Percentiles rank a stretch among this genome's conserved stretches.
phyloP scores from a whole-genome alignment of 2,888 invertebrate species.

The Ophion obscuratus region DNA sequence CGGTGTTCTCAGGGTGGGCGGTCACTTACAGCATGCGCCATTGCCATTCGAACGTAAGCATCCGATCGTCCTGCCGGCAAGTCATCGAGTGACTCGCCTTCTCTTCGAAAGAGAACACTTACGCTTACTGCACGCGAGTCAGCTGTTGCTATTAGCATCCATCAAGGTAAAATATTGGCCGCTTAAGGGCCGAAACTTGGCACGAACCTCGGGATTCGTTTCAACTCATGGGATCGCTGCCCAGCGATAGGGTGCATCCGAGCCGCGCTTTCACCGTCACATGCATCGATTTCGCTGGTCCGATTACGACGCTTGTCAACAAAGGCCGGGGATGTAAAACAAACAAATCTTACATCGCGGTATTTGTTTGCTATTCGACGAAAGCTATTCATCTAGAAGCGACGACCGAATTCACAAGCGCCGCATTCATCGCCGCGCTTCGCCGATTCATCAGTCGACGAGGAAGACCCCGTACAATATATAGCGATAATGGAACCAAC shows the following conservation, averaged over 20 bases:
- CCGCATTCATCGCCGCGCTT: slow-evolving; percentile 66
- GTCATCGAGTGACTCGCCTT: slow-evolving; percentile 39
- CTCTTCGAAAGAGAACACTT: slow-evolving; percentile 65
- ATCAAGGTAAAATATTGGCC: slow-evolving; percentile 65
- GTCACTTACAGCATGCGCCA: slow-evolving; percentile 39
- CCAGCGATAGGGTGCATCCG: slow-evolving; percentile 45
- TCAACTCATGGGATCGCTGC: slow-evolving; percentile 50
- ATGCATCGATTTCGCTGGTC: slow-evolving; percentile 60
- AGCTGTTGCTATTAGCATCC: slow-evolving; percentile 56
- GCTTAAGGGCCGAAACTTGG: slow-evolving; percentile 53
- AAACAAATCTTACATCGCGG: slow-evolving; percentile 66
- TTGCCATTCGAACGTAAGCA: slow-evolving; percentile 37
- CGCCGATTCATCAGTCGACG: slow-evolving; percentile 69
- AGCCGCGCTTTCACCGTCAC: slow-evolving; percentile 50
- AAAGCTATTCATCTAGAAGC: slow-evolving; percentile 71
- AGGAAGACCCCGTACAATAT: slow-evolving; percentile 58
- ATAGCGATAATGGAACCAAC: slow-evolving; percentile 73
- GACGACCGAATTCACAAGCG: slow-evolving; percentile 63
- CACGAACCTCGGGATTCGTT: slow-evolving; percentile 29
- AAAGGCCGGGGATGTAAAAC: slow-evolving; percentile 58
- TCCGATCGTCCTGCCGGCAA: slow-evolving; percentile 44
- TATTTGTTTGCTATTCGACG: slow-evolving; percentile 70
- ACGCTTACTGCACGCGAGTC: slow-evolving; percentile 61
- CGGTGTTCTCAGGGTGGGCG: slow-evolving; percentile 62
- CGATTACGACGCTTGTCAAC: slow-evolving; percentile 53